phyloP scores from a whole-genome alignment of 2,797 vertebrate genomes.

The Gouania willdenowi region DNA sequence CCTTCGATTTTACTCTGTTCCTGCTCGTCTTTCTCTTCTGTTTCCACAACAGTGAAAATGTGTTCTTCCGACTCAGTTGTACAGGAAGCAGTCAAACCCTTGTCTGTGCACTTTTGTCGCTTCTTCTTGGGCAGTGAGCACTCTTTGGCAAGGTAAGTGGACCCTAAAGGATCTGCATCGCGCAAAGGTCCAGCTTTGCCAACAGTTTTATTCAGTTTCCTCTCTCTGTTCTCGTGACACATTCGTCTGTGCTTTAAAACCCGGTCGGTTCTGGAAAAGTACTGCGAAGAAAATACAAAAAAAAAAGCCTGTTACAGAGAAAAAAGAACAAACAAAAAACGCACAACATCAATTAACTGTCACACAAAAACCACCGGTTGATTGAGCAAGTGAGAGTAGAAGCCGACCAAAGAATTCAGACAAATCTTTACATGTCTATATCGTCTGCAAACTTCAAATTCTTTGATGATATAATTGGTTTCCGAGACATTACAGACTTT shows the following conservation, averaged over 20 bases:
- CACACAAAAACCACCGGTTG: no score
- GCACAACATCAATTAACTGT: no score
- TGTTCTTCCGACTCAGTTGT: slow-evolving; percentile 60
- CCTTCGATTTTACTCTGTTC: slow-evolving; percentile 85
- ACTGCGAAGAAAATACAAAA: slow-evolving; percentile 70
- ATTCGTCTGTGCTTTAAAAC: slow-evolving; percentile 98
- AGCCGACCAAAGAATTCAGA: no score
- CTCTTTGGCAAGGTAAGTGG: slow-evolving; percentile 86
- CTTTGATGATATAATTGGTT: no score
- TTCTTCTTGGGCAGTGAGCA: slow-evolving; percentile 94
- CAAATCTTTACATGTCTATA: no score
- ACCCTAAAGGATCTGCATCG: slow-evolving; percentile 78
- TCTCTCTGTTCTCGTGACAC: slow-evolving; percentile 97
- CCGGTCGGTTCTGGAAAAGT: slow-evolving; percentile 97
- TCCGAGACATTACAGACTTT: no score
- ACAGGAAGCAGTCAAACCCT: slow-evolving; percentile 52
- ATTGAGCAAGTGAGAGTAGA: no score
- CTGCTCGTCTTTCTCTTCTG: slow-evolving; percentile 80
- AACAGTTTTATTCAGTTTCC: slow-evolving; percentile 85
- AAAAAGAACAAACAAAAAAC: no score
- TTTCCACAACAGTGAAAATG: slow-evolving; percentile 8
- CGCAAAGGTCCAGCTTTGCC: slow-evolving; percentile 83
- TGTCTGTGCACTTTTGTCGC: slow-evolving; percentile 88
- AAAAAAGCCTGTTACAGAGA: background rate
- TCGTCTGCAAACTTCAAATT: no score